Base-by-base conservation (phyloP, 2,888 invertebrate genomes). In the Ormyrus rosae region DNA sequence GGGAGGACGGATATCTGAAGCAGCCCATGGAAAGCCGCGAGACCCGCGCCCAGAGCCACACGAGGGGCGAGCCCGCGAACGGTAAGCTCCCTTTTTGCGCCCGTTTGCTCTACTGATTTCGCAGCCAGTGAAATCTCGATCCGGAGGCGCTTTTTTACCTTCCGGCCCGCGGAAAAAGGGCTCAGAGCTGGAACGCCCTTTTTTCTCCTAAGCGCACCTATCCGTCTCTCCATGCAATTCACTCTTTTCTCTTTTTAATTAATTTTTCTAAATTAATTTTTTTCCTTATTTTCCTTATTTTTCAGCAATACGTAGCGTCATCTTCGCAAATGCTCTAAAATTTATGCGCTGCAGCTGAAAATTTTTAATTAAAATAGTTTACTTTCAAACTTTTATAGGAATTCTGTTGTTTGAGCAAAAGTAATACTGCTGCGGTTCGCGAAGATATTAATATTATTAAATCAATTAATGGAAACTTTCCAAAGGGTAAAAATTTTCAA, bases 1-100 rank as follows among this genome's bases (percentile, higher is more conserved):
- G 96, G 9, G 95, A 95, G 85, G 87, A 88, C 78, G 93, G 94
- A 69, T 82, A 86, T 61, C 83, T 86, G 73, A 89, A 89, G 83
- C 87, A 88, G 56, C 88, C 89, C 68, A 87, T 89, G 88, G 89
- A 89, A 80, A 89, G 88, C 81, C 86, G 89, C 60, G 89, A 87
- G 81, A 89, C 88, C 68, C 85, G 88, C 77, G 88, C 89, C 53
- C 89, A 89, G 81, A 88, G 89, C 78, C 89, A 87, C 84, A 89
- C 86, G 67, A 85, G 88, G 67, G 86, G 85, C 82, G 88, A 89
- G 10, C 74, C 70, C 19, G 34, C 56, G 10, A 65, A 48, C 11
- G 81, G 78, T 81, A 80, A 77, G 68, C 75, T 55, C 8, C 9
- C 63, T 45, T 70, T 55, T 50, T 58, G n/a, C n/a, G 10, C 19